Base-by-base conservation (phyloP, 2,113 vertebrate genomes). In the Takifugu bimaculatus region DNA sequence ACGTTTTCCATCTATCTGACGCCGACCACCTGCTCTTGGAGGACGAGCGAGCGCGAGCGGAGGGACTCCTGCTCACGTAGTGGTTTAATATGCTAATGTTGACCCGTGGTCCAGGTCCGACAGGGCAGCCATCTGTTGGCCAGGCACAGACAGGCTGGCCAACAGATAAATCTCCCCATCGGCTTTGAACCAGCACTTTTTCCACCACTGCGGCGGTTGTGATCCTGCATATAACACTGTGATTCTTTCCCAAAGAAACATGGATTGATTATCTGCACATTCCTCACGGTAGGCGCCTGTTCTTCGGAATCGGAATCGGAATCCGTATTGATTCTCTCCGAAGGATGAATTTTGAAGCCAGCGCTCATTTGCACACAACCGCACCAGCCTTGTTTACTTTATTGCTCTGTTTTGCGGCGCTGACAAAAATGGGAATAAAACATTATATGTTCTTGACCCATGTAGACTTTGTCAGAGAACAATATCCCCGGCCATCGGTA, bases 11-110 rank as follows among this genome's bases (percentile, higher is more conserved):
- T 54, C 39, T 0, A 13, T 58, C 45, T 55, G 27, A 48, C 51
- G 60, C 51, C 29, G 4, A 54, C 4, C 45, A 65, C 52, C 26
- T 54, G 32, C 42, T 72, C 42, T 57, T 26, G 26, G 42, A 57
- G 52, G 44, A 27, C 50, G 68, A 55, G 65, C 51, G 60, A 77
- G 60, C 9, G 28, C 63, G 66, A 55, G 70, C 83, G 64, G 65
- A 68, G 72, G 14, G 42, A 54, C 68, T 78, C 64, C 68, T 54
- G 62, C 72, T 63, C 70, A 14, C 65, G 70, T 66, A 72, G 62
- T 71, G 79, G 75, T 76, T 76, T 83, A 68, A 79, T 73, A 82
- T 85, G 81, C 81, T 84, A 88, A 87, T 87, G 52, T 66, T 80
- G 78, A 88, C 77, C 85, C 51, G 0, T 48, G 66, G 67, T 65